Evolutionary conservation across 53 echinoderm and acorn worm species (phyloP).

Genomic region (Pentamera pediparva): DNA sequence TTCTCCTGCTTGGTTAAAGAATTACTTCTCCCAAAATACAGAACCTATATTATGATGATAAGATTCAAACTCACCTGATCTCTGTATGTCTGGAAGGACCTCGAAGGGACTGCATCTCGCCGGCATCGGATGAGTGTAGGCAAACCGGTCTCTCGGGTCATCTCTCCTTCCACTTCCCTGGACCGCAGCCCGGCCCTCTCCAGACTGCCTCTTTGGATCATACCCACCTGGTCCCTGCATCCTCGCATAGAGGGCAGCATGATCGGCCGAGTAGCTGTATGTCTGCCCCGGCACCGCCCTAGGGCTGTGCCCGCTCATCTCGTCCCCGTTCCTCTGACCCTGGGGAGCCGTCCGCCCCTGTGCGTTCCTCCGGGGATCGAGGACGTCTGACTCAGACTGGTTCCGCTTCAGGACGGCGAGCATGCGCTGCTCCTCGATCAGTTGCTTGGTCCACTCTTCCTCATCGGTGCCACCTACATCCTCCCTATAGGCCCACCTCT

Average conservation of each 20-base stretch:
- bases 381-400: constrained; percentile 72
- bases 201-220: not conserved
- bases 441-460: constrained; percentile 62
- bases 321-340: not conserved
- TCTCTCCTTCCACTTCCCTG: constrained; percentile 15
- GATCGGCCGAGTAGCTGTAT: constrained; percentile 87
- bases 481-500: constrained; percentile 35
- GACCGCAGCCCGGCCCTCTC: not conserved
- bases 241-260: constrained; percentile 65
- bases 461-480: constrained; percentile 34
- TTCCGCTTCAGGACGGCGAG: constrained; percentile 54
- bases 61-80: constrained; percentile 44
- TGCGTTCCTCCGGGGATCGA: too few relatives aligned
- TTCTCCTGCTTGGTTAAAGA: too few relatives aligned
- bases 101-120: constrained; percentile 66
- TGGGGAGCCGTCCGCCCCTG: not conserved
- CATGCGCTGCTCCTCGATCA: constrained; percentile 56
- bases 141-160: constrained; percentile 48
- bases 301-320: too few relatives aligned
- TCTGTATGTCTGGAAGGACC: constrained; percentile 67
- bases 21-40: too few relatives aligned
- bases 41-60: too few relatives aligned
- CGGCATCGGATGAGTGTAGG: constrained; percentile 51
- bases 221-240: constrained; percentile 43
- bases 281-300: constrained; percentile 58